Evolutionary conservation across 2,113 vertebrate species (phyloP), one percentile per base, ranked within the genome.

Genomic region (Sphyrna mokarran): DNA sequence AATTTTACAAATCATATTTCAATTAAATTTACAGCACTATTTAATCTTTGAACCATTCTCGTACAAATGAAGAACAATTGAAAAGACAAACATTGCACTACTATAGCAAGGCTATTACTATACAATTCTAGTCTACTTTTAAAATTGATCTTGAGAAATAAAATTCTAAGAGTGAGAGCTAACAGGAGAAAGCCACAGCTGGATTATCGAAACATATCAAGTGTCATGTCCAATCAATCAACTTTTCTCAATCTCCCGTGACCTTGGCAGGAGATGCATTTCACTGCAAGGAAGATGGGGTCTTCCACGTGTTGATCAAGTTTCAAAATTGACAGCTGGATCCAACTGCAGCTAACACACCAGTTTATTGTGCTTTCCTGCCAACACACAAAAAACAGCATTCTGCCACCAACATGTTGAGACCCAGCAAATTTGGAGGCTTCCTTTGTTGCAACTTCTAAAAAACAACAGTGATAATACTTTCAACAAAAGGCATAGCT

Each of bases 221-320:
- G 58, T 91, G n/a, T 91, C 61, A 66, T 22, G 18, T 66, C 29
- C 89, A 63, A 63, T 63, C 89, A 20, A 91, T 91, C 89, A 90
- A 90, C 63, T 58, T 63, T 29, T 37, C 58, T 91, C 89, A 91
- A 2, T 33, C 33, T 37, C 33, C 58, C 58, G 8, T 63, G 61
- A 91, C 89, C 89, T 66, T 33, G 29, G 29, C 89, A 66, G 58
- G 58, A 5, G 89, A 37, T 58, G 48, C 58, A 13, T 66, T 91
- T 63, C 89, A 66, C 37, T 93, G 54, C 89, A 66, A 93, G 89
- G 89, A 93, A 22, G 89, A 66, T 0, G 33, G 22, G 89, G n/a
- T 93, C 58, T 93, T 33, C 61, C 89, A 68, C 33, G 33, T 66
- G 89, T 66, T 66, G 89, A n/a, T 93, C 89, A 93, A 93, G 61